Percentiles rank a stretch among this genome's conserved stretches.
Conservation (phyloP, 2,113 vertebrate species). For the Ahaetulla prasina region DNA sequence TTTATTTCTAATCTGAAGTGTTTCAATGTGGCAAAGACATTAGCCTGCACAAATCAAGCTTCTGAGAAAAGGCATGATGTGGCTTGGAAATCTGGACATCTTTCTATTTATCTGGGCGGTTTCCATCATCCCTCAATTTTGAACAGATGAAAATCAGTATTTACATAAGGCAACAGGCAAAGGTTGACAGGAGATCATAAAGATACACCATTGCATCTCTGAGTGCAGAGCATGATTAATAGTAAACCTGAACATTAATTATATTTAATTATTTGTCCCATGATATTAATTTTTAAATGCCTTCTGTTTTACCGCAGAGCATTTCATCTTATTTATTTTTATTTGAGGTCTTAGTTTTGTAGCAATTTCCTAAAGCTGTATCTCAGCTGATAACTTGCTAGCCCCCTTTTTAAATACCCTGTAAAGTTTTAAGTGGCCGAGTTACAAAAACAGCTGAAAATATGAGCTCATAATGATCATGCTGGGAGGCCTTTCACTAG, state of each 20-base stretch:
- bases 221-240: not conserved
- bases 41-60: not conserved
- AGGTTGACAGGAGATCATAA: not conserved
- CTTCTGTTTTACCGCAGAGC: not conserved
- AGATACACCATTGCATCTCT: not conserved
- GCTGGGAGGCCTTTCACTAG: not conserved
- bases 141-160: not conserved
- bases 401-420: not conserved
- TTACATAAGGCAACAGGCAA: not conserved
- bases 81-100: not conserved
- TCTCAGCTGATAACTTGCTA: slow-evolving; percentile 4
- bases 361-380: not conserved
- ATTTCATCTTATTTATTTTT: not conserved
- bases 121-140: not conserved
- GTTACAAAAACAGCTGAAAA: not conserved
- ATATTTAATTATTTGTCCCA: not conserved
- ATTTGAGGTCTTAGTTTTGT: not conserved
- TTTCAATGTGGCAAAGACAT: not conserved
- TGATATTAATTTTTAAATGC: not conserved
- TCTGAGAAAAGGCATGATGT: not conserved
- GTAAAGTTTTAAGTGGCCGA: not conserved
- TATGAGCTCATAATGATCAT: not conserved
- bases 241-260: not conserved
- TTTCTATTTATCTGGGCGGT: not conserved
- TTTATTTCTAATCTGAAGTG: not conserved